These are phyloP conservation scores for Merops nubicus DNA, from an alignment of 2,113 vertebrate genomes.

Conservation along the genomic window DNA sequence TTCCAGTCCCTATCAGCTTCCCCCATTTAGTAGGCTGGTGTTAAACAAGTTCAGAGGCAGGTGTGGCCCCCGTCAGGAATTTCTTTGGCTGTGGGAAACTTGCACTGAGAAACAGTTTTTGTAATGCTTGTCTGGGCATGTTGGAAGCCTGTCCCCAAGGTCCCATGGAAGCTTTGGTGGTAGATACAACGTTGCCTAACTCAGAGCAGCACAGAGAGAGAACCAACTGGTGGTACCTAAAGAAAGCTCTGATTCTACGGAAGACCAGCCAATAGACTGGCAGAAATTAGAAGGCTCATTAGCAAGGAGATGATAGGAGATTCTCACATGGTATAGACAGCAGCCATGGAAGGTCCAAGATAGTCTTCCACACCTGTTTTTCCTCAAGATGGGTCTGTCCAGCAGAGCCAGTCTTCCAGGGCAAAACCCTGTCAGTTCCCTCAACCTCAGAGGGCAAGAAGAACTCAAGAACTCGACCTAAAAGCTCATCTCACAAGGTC, in stretches of 20 bases:
- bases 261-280: neutral
- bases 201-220: neutral
- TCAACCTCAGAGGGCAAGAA: neutral
- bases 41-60: conserved; percentile 49
- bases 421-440: neutral
- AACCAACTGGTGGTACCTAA: neutral
- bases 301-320: neutral
- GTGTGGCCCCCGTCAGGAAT: conserved; percentile 48
- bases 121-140: neutral
- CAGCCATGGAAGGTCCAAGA: neutral
- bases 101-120: neutral
- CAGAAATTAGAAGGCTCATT: neutral
- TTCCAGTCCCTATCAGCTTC: conserved; percentile 14
- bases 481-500: accelerated
- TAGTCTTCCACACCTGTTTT: neutral
- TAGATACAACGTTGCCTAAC: neutral
- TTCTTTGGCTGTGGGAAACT: conserved; percentile 61
- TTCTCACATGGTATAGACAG: neutral
- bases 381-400: too few relatives aligned
- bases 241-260: neutral
- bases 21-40: conserved; percentile 2
- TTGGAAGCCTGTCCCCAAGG: conserved; percentile 27
- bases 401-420: neutral
- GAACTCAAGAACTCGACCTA: too few relatives aligned
- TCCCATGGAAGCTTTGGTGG: conserved; percentile 1